Evolutionary conservation across 2,888 invertebrate genomes (phyloP).

Genomic region (Cecidostiba fungosa): DNA sequence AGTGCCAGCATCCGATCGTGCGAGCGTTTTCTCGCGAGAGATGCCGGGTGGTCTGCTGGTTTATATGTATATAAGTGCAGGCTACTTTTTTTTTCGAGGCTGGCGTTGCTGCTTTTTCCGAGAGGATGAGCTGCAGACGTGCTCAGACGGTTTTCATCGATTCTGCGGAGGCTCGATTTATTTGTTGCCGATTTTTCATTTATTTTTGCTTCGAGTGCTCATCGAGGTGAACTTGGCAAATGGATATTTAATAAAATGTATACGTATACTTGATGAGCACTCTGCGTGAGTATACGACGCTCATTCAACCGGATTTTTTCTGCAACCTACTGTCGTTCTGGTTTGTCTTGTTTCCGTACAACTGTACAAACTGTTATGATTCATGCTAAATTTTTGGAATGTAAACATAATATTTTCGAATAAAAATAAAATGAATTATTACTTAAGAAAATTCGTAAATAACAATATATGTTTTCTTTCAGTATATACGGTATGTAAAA

Average conservation of each 20-base stretch:
- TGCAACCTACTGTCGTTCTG: not conserved
- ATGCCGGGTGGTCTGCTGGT: conserved; percentile 34
- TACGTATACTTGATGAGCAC: not conserved
- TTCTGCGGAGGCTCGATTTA: not conserved
- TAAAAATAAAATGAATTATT: not conserved
- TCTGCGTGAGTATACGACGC: not conserved
- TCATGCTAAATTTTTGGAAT: not conserved
- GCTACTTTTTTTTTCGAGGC: conserved; percentile 17
- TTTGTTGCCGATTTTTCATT: not conserved
- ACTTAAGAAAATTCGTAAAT: no score
- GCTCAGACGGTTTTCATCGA: not conserved
- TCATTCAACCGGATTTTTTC: conserved; percentile 10
- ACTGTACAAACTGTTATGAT: not conserved
- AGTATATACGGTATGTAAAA: no score
- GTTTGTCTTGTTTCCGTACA: not conserved
- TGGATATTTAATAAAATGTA: not conserved
- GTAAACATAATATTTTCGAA: not conserved
- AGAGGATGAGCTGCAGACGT: not conserved
- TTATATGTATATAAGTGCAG: not conserved
- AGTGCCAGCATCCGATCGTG: conserved; percentile 1
- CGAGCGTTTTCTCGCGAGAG: conserved; percentile 34
- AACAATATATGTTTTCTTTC: no score
- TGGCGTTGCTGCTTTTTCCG: conserved; percentile 26
- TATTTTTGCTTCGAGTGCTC: not conserved
- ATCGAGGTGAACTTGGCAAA: not conserved